Base-by-base conservation (phyloP, 1,140 invertebrate genomes). In the Bombus haemorrhoidalis region DNA sequence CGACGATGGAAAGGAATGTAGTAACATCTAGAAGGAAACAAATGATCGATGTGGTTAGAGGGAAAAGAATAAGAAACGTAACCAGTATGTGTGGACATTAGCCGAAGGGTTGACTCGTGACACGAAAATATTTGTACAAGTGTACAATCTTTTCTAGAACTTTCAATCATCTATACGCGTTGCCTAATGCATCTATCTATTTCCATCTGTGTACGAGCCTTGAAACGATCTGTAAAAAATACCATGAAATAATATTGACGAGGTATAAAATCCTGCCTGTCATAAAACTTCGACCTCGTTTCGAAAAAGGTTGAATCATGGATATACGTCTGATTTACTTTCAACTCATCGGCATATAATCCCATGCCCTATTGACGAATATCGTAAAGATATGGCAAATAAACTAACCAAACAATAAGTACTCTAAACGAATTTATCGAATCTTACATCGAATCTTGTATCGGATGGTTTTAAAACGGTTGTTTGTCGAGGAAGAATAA, bases 121-220 rank as follows among this genome's bases (percentile, higher is more conserved):
- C n/a, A 69, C 18, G 32, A n/a, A 37, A 6, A 53, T 80, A 43
- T 80, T 80, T 80, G 43, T 68, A 80, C 78, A 80, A 80, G 77
- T 79, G 77, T 47, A 37, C 41, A 41, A 78, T 43, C 32, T 47
- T 68, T 28, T 4, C 41, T 47, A 2, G 41, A 47, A 34, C 28
- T 32, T 66, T 9, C 37, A 66, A 8, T 75, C 43, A 25, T 53
- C 43, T 47, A 4, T 28, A 22, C 10, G 8, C 43, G 43, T 75
- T 74, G n/a, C 15, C n/a, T 13, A n/a, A 25, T 32, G 4, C 34
- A 28, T 73, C 4, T 2, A 15, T 53, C 64, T 69, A 80, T 80
- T 80, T 69, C 39, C 43, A 79, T 32, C 25, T 39, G 64, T 8
- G 28, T n/a, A 22, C 64, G 4, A 34, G 10, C 3, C n/a, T 28